These are phyloP conservation scores for Cyphomyrus discorhynchus DNA, from an alignment of 2,113 vertebrate species.

Conservation along the genomic window DNA sequence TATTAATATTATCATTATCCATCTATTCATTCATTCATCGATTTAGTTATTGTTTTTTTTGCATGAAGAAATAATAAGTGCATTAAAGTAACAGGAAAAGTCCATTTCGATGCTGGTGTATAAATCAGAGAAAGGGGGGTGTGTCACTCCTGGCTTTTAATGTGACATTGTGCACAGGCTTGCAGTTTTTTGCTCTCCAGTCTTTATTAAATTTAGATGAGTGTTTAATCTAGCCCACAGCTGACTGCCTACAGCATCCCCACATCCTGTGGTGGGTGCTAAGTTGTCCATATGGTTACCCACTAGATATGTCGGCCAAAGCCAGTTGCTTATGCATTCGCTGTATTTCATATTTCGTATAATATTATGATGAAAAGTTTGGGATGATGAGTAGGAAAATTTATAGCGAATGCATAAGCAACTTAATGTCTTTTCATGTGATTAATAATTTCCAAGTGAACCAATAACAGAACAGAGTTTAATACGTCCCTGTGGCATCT, in stretches of 20 bases:
- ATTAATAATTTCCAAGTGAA: too few relatives aligned
- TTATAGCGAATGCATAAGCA: neutral
- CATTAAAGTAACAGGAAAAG: neutral
- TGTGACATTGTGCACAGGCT: neutral
- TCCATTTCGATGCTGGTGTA: neutral
- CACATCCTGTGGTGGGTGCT: too few relatives aligned
- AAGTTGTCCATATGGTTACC: neutral
- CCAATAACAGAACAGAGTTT: too few relatives aligned
- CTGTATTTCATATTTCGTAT: neutral
- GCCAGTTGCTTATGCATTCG: neutral
- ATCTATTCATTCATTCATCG: neutral
- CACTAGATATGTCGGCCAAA: neutral
- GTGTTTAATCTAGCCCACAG: neutral
- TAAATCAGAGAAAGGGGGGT: neutral
- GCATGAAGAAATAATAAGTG: neutral
- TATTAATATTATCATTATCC: neutral
- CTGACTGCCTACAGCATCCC: neutral
- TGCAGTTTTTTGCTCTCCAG: neutral
- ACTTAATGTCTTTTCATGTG: too few relatives aligned
- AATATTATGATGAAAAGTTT: neutral
- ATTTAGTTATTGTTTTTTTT: neutral
- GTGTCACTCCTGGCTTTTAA: neutral
- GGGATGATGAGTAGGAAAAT: neutral
- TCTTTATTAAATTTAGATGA: neutral
- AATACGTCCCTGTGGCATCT: constrained; percentile 31